phyloP scores from a whole-genome alignment of 1,140 invertebrate species.

The Drosophila pandora region DNA sequence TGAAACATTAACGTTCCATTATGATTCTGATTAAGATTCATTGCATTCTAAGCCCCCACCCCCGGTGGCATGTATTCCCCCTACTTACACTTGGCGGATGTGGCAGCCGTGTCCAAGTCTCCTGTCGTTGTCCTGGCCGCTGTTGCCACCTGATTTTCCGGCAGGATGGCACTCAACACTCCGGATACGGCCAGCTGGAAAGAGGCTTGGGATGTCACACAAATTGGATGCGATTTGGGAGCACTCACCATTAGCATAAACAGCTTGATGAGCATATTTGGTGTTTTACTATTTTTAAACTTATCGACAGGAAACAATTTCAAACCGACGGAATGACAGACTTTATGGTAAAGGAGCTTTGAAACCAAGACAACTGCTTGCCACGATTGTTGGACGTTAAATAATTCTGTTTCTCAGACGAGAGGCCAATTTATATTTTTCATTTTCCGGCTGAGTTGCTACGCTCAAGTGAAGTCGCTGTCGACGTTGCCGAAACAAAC shows the following conservation, averaged over 20 bases:
- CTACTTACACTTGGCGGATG: constrained; percentile 70
- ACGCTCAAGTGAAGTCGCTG: constrained; percentile 56
- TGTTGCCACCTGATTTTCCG: constrained; percentile 14
- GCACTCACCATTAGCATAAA: constrained; percentile 64
- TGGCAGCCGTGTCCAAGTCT: constrained; percentile 65
- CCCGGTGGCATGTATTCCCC: not conserved
- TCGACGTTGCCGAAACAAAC: constrained; percentile 58
- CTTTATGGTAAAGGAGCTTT: constrained; percentile 13
- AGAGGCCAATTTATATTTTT: constrained; percentile 83
- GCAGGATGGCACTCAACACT: constrained; percentile 30
- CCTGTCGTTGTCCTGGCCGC: constrained; percentile 23
- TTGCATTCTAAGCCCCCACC: not conserved
- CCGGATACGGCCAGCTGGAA: constrained; percentile 38
- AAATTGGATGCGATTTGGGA: constrained; percentile 32
- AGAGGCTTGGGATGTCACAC: constrained; percentile 7
- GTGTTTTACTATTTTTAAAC: constrained; percentile 19
- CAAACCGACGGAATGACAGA: constrained; percentile 5
- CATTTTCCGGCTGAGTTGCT: constrained; percentile 83
- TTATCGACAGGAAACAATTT: constrained; percentile 10
- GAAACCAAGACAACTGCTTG: constrained; percentile 61
- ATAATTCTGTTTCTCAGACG: constrained; percentile 81
- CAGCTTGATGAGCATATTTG: constrained; percentile 23
- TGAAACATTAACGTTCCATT: not conserved
- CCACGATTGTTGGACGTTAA: constrained; percentile 68
- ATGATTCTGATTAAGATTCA: too few species aligned